Percentiles rank a stretch among this genome's conserved stretches.
phyloP scores from a whole-genome alignment of 2,113 vertebrate genomes.

The Aepyceros melampus region DNA sequence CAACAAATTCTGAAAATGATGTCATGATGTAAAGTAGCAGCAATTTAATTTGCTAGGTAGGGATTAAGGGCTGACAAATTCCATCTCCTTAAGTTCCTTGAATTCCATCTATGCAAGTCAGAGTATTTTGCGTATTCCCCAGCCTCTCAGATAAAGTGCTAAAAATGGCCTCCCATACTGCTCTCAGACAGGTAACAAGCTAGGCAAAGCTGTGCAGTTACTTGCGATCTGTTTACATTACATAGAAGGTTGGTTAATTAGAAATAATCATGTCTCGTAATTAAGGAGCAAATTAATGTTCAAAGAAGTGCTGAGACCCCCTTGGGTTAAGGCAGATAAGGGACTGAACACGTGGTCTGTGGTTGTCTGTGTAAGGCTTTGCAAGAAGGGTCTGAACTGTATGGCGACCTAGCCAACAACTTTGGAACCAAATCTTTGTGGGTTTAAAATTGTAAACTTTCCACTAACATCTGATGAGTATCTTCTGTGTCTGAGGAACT shows the following conservation, averaged over 20 bases:
- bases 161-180: not conserved
- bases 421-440: not conserved
- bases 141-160: not conserved
- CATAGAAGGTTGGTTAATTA: slow-evolving; percentile 66
- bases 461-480: not conserved
- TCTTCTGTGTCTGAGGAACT: not conserved
- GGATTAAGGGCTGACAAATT: slow-evolving; percentile 27
- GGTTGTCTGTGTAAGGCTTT: slow-evolving; percentile 8
- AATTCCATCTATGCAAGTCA: not conserved
- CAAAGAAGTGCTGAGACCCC: slow-evolving; percentile 46
- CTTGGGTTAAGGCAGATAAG: slow-evolving; percentile 49
- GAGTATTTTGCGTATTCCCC: not conserved
- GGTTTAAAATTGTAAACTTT: not conserved
- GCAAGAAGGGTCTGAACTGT: slow-evolving; percentile 10
- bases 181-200: not conserved
- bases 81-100: not conserved
- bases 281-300: slow-evolving; percentile 76
- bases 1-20: not conserved
- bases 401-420: not conserved
- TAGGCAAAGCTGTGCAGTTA: not conserved
- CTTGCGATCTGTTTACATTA: slow-evolving; percentile 56
- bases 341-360: not conserved
- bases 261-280: slow-evolving; percentile 72
- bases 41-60: slow-evolving; percentile 32
- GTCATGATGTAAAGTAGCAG: not conserved